Conservation (phyloP, 2,797 vertebrate species). For the Semotilus atromaculatus region DNA sequence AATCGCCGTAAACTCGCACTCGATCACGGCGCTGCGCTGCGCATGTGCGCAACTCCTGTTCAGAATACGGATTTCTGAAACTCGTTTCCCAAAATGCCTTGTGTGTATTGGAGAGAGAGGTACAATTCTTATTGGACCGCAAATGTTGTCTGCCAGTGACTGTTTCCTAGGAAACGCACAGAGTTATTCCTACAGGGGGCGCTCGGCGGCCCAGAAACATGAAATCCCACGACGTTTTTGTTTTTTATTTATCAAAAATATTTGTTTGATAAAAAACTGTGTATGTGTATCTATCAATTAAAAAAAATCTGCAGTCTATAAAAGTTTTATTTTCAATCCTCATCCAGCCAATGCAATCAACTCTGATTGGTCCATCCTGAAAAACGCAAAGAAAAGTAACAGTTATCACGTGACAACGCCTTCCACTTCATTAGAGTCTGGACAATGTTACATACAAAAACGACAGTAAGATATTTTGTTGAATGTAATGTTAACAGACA, state of each 20-base stretch:
- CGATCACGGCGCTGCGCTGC: background rate
- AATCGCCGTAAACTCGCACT: background rate
- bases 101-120: constrained; percentile 5
- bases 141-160: background rate
- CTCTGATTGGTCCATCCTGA: background rate
- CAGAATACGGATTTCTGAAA: constrained; percentile 54
- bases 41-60: background rate
- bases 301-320: too few species aligned
- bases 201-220: constrained; percentile 1
- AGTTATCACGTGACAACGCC: background rate
- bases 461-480: background rate
- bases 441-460: background rate
- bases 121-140: constrained; percentile 1
- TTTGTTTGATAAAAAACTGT: background rate
- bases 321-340: background rate
- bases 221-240: background rate
- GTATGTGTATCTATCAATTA: background rate
- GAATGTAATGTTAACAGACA: background rate
- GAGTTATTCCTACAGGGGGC: background rate
- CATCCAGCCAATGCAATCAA: background rate
- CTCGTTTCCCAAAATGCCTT: constrained; percentile 67
- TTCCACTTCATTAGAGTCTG: too few species aligned
- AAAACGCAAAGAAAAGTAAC: background rate
- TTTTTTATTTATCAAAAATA: background rate
- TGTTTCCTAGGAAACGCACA: constrained; percentile 20